Evolutionary conservation across 2,113 vertebrate species (phyloP).

Genomic region (Accipiter cooperii): DNA sequence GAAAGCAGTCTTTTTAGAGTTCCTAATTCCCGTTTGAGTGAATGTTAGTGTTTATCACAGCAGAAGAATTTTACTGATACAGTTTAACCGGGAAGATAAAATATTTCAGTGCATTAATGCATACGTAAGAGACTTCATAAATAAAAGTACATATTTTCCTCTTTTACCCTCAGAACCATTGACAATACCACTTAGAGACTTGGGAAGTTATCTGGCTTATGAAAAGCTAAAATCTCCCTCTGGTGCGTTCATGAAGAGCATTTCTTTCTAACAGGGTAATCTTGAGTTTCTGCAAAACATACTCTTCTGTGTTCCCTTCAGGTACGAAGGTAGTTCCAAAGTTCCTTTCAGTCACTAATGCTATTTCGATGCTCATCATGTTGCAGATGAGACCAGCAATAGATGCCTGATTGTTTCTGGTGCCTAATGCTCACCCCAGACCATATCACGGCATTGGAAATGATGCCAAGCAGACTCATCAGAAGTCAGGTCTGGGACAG

Average conservation of each 20-base stretch:
- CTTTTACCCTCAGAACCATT: background rate
- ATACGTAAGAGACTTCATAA: background rate
- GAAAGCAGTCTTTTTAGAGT: background rate
- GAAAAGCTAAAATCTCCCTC: background rate
- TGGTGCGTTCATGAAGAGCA: background rate
- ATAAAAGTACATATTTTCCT: background rate
- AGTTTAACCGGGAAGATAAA: background rate
- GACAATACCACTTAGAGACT: background rate
- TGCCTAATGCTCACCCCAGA: background rate
- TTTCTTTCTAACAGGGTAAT: background rate
- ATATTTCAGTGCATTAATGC: background rate
- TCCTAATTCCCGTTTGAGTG: background rate
- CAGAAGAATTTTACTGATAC: background rate
- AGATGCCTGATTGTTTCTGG: background rate
- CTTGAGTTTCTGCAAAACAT: background rate
- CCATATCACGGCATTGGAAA: accelerated
- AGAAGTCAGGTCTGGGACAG: background rate
- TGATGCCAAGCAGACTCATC: background rate
- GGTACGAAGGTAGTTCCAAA: background rate
- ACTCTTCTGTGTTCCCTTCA: background rate
- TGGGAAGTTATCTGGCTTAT: background rate
- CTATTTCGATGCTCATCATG: background rate
- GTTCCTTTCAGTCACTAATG: background rate
- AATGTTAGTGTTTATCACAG: constrained; percentile 13
- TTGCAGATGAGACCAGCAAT: background rate